These are phyloP conservation scores for Pseudorhombus dupliciocellatus DNA, from an alignment of 2,113 vertebrate species.

Conservation along the genomic window DNA sequence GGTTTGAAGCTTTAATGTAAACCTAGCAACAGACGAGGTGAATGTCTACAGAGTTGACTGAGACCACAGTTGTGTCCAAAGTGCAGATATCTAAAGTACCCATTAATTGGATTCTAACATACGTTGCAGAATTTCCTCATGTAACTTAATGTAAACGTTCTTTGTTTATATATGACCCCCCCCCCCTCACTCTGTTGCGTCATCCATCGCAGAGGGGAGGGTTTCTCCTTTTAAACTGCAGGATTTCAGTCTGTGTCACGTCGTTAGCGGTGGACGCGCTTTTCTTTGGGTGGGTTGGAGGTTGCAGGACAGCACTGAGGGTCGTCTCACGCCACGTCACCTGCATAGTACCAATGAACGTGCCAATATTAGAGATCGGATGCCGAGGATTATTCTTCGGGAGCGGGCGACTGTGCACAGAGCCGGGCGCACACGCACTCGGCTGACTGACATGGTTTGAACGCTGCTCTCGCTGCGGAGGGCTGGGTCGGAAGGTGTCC, in stretches of 20 bases:
- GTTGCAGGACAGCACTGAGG: background rate
- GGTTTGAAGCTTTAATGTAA: background rate
- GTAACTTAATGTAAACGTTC: background rate
- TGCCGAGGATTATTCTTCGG: background rate
- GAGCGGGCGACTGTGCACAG: background rate
- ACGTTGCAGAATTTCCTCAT: too few species aligned
- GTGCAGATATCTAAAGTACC: too few species aligned
- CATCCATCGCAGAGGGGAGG: constrained; percentile 17
- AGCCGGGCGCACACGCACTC: constrained; percentile 1
- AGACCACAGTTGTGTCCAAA: too few species aligned
- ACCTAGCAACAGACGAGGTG: background rate
- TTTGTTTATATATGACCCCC: background rate
- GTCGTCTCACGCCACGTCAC: too few species aligned
- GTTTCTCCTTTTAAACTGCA: constrained; percentile 1
- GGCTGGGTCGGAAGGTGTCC: background rate
- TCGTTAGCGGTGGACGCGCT: too few species aligned
- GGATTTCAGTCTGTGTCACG: background rate
- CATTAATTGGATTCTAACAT: too few species aligned
- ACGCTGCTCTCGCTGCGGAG: background rate
- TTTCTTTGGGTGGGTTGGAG: background rate
- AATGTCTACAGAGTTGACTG: background rate
- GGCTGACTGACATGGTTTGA: background rate
- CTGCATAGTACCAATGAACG: background rate
- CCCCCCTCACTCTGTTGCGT: constrained; percentile 23
- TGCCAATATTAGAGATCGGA: background rate